Percentiles rank a stretch among this genome's conserved stretches.
Evolutionary conservation across 2,888 invertebrate species (phyloP).

Genomic region (Malthinus flaveolus): DNA sequence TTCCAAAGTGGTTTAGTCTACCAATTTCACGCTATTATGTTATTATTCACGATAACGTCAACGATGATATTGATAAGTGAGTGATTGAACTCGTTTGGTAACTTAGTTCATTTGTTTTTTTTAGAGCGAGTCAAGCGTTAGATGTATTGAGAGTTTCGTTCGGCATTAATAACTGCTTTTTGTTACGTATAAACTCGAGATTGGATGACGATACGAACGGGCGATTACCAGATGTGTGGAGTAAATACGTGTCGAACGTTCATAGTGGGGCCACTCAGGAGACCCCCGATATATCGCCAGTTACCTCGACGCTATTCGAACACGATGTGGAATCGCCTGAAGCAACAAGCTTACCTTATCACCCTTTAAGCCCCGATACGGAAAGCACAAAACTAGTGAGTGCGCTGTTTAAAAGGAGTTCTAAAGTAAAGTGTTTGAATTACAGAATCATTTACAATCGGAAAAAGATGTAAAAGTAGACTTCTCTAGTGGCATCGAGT

Average conservation of each 20-base stretch:
- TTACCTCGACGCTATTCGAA: slow-evolving; percentile 50
- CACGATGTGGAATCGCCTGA: slow-evolving; percentile 58
- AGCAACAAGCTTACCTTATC: slow-evolving; percentile 55
- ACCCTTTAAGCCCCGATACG: slow-evolving; percentile 76
- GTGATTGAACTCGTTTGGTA: slow-evolving; percentile 46
- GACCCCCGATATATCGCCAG: slow-evolving; percentile 45
- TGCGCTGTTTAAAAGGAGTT: not conserved
- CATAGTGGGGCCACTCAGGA: slow-evolving; percentile 7
- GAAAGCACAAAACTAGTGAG: slow-evolving; percentile 52
- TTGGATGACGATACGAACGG: slow-evolving; percentile 58
- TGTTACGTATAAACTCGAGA: slow-evolving; percentile 87
- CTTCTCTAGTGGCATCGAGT: slow-evolving; percentile 48
- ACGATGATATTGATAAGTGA: slow-evolving; percentile 76
- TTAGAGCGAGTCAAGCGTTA: slow-evolving; percentile 81
- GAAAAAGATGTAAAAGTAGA: slow-evolving; percentile 14
- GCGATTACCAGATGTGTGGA: slow-evolving; percentile 83
- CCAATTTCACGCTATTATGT: slow-evolving; percentile 88
- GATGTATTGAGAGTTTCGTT: slow-evolving; percentile 85
- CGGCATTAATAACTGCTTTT: slow-evolving; percentile 84
- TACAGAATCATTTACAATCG: slow-evolving; percentile 10
- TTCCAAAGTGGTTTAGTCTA: slow-evolving; percentile 81
- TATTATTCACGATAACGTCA: slow-evolving; percentile 80
- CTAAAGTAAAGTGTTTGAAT: not conserved
- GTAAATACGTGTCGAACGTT: slow-evolving; percentile 69
- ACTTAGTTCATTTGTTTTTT: slow-evolving; percentile 39